Evolutionary conservation across 2,113 vertebrate genomes (phyloP).

Genomic region (Crotalus horridus): DNA sequence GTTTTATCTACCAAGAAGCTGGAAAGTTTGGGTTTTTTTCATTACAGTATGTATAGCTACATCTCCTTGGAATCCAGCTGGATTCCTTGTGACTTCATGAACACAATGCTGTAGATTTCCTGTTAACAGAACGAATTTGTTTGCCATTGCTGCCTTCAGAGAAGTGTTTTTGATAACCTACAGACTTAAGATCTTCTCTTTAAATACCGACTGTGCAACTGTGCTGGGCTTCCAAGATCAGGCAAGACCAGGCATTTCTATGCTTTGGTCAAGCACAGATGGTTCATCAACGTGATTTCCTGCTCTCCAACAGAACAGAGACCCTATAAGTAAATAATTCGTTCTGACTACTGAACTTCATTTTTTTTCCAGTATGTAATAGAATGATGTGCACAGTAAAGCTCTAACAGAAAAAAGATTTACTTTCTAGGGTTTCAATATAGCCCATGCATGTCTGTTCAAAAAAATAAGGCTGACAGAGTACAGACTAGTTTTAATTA

Average conservation of each 20-base stretch:
- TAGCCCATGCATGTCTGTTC: background rate
- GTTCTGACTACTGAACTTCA: background rate
- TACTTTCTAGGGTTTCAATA: background rate
- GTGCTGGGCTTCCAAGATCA: background rate
- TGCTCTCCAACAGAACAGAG: too few species aligned
- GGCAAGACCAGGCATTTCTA: background rate
- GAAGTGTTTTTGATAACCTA: background rate
- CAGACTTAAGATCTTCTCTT: background rate
- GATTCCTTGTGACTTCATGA: background rate
- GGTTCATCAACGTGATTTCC: background rate
- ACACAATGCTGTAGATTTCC: background rate
- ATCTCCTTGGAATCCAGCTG: background rate
- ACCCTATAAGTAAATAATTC: background rate
- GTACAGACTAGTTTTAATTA: background rate
- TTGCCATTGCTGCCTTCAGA: background rate
- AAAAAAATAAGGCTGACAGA: background rate
- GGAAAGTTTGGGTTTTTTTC: background rate
- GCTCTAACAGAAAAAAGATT: background rate
- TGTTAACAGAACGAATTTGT: background rate
- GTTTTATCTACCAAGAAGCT: background rate
- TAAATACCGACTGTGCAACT: background rate
- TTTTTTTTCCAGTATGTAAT: background rate
- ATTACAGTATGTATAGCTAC: background rate
- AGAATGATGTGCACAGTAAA: background rate
- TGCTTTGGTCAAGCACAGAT: background rate